Conservation (phyloP, 2,888 invertebrate genomes). For the Tupiocoris notatus region DNA sequence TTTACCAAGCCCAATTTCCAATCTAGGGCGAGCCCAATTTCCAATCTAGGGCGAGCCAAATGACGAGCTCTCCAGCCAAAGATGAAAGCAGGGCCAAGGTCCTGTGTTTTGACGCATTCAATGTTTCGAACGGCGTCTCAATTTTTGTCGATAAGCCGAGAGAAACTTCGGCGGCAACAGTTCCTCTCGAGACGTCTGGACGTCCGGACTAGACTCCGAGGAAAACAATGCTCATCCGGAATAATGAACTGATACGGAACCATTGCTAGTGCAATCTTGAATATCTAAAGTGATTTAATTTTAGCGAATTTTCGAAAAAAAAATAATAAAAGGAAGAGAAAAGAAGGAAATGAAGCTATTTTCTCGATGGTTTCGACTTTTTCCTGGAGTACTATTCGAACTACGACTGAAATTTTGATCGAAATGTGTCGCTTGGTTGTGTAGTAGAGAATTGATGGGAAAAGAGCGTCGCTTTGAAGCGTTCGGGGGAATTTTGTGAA, state of each 20-base stretch:
- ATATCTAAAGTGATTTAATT: background rate
- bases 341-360: background rate
- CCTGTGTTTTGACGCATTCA: background rate
- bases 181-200: background rate
- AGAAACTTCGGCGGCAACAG: background rate
- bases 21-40: too few species aligned
- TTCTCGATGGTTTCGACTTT: background rate
- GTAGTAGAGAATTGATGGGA: background rate
- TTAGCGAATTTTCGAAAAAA: background rate
- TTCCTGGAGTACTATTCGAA: background rate
- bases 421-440: background rate
- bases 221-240: background rate
- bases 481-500: background rate
- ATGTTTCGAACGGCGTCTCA: background rate
- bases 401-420: too few species aligned
- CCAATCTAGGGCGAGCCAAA: too few species aligned
- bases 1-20: too few species aligned
- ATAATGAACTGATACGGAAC: background rate
- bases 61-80: too few species aligned
- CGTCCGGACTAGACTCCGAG: background rate
- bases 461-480: background rate
- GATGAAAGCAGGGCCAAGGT: too few species aligned
- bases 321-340: too few species aligned
- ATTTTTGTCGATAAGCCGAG: background rate
- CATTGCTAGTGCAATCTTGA: constrained; percentile 28